Evolutionary conservation across 2,797 vertebrate species (phyloP), one percentile per base, ranked within the genome.

Genomic region (Enteromius viviparus): DNA sequence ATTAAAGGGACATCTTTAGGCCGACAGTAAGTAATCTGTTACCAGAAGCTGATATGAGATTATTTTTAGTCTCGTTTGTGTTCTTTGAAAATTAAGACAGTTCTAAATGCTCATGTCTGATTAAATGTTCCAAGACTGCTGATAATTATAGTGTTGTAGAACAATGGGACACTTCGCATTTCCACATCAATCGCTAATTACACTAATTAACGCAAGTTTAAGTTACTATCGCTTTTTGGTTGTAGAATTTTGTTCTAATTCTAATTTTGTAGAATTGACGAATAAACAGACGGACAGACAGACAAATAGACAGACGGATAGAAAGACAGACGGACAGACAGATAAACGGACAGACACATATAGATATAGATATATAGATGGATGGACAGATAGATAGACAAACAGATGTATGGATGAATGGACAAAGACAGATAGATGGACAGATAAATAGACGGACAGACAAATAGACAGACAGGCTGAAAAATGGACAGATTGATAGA

Each of bases 361-460:
- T 3, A 8, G 51, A 10, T 3, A 53, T 3, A 53, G 51, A 21
- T 2, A 8, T 2, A 53, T 2, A 21, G 51, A 55, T 3, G 3
- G 51, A n/a, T 0, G 4, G 21, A 55, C 9, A n/a, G 9, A 55
- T 0, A 53, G 2, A 19, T 4, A 19, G 34, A 37, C 6, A 37
- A 6, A 37, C 6, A 37, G 34, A 10, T 3, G 2, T 11, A 60
- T 12, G 11, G n/a, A 60, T 4, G 2, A 10, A 60, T 12, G 4
- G n/a, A 60, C 0, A 42, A 0, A 12, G 55, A 26, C 0, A 4
- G 55, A 60, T 0, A 19, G 19, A 55, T 1, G n/a, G 21, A 21
- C 2, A 8, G 8, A n/a, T 1, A 3, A 3, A 55, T 0, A n/a
- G 8, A 55, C 0, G 2, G 7, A 55, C 0, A 9, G 8, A 53